Percentiles rank a stretch among this genome's conserved stretches.
Evolutionary conservation across 2,797 vertebrate species (phyloP).

Genomic region (Sarcophilus harrisii): DNA sequence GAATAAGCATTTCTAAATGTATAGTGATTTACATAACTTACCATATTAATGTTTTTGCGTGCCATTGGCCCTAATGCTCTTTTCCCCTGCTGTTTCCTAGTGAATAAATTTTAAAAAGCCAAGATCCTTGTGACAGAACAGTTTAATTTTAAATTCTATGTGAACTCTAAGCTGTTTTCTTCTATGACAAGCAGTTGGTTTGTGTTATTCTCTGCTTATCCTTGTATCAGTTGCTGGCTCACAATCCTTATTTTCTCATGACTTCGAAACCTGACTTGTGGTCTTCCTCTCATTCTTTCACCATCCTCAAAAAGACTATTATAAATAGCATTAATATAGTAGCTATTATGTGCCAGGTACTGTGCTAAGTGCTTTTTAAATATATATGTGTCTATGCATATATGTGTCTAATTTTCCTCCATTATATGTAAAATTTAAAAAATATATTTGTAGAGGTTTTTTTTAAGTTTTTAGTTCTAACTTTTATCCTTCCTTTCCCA

Average conservation of each 20-base stretch:
- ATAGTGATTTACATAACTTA: constrained; percentile 49
- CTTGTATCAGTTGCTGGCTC: background rate
- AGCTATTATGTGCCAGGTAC: background rate
- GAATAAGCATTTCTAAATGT: constrained; percentile 58
- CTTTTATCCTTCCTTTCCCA: background rate
- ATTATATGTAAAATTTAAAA: background rate
- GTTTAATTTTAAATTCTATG: background rate
- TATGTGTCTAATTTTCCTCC: background rate
- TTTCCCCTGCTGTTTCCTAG: background rate
- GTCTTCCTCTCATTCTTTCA: background rate
- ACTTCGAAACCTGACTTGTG: background rate
- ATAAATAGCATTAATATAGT: background rate
- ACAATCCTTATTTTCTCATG: background rate
- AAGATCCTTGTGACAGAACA: background rate
- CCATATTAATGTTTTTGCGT: constrained; percentile 24
- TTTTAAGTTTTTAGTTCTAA: background rate
- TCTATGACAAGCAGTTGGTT: background rate
- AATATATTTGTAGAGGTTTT: background rate
- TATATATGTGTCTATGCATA: too few relatives aligned
- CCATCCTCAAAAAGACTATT: background rate
- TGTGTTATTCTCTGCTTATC: background rate
- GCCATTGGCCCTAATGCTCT: constrained; percentile 59
- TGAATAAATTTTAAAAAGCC: background rate
- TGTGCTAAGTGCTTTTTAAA: too few relatives aligned
- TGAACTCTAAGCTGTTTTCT: background rate